These are phyloP conservation scores for Betta splendens DNA, from an alignment of 2,797 vertebrate species.

Conservation along the genomic window DNA sequence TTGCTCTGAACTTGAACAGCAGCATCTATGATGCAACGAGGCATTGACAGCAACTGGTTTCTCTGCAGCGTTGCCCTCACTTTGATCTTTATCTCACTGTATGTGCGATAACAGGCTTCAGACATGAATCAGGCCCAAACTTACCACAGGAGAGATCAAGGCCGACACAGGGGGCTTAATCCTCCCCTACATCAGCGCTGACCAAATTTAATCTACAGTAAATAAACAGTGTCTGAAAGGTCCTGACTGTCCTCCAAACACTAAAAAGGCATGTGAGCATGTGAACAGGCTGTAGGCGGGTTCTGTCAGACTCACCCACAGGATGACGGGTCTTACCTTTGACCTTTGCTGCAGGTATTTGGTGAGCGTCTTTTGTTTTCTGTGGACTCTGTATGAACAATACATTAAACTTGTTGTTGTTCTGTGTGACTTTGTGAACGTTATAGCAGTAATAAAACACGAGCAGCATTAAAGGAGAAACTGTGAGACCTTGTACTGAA, in stretches of 20 bases:
- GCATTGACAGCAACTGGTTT: slow-evolving; percentile 2
- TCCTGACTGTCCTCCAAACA: slow-evolving; percentile 21
- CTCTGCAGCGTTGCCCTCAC: slow-evolving; percentile 39
- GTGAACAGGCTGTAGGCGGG: slow-evolving; percentile 1
- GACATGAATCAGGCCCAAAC: slow-evolving; percentile 23
- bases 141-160: slow-evolving; percentile 19
- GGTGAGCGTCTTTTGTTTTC: neutral
- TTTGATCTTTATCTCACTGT: slow-evolving; percentile 35
- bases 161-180: slow-evolving; percentile 31
- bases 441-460: too few relatives aligned
- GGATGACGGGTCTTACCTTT: neutral
- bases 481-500: too few relatives aligned
- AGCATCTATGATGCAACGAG: neutral
- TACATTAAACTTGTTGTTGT: too few relatives aligned
- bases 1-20: slow-evolving; percentile 2
- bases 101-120: slow-evolving; percentile 12
- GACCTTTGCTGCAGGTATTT: too few relatives aligned
- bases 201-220: slow-evolving; percentile 47
- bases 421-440: neutral
- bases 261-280: slow-evolving; percentile 16
- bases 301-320: slow-evolving; percentile 2
- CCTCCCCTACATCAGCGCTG: slow-evolving; percentile 35
- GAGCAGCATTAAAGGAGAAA: too few relatives aligned
- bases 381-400: too few relatives aligned
- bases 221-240: slow-evolving; percentile 27